These are phyloP conservation scores for Helogale parvula DNA, from an alignment of 2,113 vertebrate genomes.

Conservation along the genomic window DNA sequence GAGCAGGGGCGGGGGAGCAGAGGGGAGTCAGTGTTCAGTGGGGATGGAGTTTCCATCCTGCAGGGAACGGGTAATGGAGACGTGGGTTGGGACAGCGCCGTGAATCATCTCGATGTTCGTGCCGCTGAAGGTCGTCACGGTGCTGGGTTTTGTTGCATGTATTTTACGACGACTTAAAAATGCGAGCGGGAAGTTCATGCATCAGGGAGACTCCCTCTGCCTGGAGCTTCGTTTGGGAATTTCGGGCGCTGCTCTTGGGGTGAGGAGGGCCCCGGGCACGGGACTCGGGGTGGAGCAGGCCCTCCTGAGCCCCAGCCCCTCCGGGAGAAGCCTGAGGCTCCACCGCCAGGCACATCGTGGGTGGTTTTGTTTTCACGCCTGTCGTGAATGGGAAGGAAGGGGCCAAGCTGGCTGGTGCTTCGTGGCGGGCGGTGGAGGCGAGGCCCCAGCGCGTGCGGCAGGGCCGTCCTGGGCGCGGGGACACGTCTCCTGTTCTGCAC, in stretches of 20 bases:
- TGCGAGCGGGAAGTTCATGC: background rate
- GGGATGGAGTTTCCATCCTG: no score
- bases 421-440: background rate
- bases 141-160: fast-evolving
- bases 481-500: fast-evolving
- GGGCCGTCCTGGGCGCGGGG: background rate
- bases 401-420: background rate
- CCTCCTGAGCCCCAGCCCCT: no score
- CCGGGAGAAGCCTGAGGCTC: no score
- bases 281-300: background rate
- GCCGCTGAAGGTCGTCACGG: fast-evolving
- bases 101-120: background rate
- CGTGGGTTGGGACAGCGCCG: fast-evolving
- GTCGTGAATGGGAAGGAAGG: background rate
- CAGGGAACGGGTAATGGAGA: fast-evolving
- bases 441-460: background rate
- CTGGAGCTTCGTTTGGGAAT: background rate
- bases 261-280: background rate
- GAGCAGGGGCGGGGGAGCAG: background rate
- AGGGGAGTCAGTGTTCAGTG: fast-evolving
- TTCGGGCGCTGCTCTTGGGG: background rate
- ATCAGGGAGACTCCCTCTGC: background rate
- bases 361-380: background rate
- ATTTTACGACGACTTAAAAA: background rate
- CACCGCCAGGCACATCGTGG: background rate